phyloP scores from a whole-genome alignment of 2,888 invertebrate species.

The Drosophila kanekoi region DNA sequence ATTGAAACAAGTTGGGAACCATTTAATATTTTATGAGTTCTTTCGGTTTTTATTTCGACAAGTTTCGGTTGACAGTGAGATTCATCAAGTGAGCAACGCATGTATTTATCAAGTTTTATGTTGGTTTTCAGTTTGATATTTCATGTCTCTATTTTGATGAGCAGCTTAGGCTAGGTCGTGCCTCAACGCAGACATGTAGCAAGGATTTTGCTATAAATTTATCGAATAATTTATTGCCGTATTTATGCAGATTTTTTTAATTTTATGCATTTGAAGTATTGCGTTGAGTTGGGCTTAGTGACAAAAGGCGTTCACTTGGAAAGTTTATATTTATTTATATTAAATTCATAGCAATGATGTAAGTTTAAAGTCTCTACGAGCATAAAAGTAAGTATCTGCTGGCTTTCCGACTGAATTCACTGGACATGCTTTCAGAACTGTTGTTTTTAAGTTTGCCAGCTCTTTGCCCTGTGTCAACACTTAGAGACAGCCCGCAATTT shows the following conservation, averaged over 20 bases:
- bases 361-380: no score
- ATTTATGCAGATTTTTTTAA: background rate
- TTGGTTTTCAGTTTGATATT: background rate
- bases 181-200: background rate
- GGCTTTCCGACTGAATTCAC: no score
- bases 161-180: background rate
- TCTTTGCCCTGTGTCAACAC: no score
- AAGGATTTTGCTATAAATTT: background rate
- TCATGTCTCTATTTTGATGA: background rate
- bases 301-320: background rate
- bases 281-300: no score
- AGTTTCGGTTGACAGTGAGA: constrained; percentile 32
- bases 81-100: constrained; percentile 9
- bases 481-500: no score
- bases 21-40: constrained; percentile 51
- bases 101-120: constrained; percentile 2
- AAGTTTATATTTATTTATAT: background rate
- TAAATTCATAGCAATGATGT: background rate
- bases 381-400: no score
- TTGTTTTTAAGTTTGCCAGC: no score
- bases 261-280: background rate
- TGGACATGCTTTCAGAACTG: no score
- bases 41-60: constrained; percentile 27
- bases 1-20: constrained; percentile 35
- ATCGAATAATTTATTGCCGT: background rate